Evolutionary conservation across 2,113 vertebrate species (phyloP).

Genomic region (Camelus dromedarius): DNA sequence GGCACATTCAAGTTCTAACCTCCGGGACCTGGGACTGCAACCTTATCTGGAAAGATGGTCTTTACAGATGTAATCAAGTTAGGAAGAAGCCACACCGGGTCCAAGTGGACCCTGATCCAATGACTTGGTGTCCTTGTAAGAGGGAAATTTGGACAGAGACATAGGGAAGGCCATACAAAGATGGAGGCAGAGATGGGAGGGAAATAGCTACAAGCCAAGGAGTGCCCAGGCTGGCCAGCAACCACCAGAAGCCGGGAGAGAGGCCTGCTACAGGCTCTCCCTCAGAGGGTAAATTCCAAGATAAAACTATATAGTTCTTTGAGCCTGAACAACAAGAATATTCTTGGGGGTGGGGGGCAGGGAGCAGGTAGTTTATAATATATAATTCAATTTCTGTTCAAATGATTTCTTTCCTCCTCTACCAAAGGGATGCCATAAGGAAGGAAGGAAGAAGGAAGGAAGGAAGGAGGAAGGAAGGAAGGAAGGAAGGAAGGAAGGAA

Average conservation of each 20-base stretch:
- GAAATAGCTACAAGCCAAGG: neutral
- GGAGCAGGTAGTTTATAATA: too few species aligned
- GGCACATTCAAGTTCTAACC: neutral
- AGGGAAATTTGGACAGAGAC: neutral
- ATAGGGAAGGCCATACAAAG: neutral
- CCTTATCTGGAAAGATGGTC: neutral
- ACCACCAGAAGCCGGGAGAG: neutral
- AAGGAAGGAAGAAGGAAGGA: too few species aligned
- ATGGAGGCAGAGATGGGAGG: neutral
- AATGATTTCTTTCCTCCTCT: too few species aligned
- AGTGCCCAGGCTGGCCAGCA: accelerated
- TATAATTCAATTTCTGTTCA: too few species aligned
- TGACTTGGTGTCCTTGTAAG: neutral
- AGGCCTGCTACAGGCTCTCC: neutral
- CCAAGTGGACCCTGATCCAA: neutral
- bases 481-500: too few species aligned
- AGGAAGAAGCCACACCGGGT: neutral
- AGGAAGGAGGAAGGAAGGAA: too few species aligned
- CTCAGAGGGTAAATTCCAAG: too few species aligned
- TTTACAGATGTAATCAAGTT: neutral
- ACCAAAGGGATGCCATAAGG: too few species aligned
- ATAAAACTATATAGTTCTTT: too few species aligned
- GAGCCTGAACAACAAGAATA: too few species aligned
- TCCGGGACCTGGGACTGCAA: neutral
- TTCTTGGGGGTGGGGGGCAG: too few species aligned